These are phyloP conservation scores for Leptopilina drosophilae DNA, from an alignment of 2,888 invertebrate species.

Conservation along the genomic window DNA sequence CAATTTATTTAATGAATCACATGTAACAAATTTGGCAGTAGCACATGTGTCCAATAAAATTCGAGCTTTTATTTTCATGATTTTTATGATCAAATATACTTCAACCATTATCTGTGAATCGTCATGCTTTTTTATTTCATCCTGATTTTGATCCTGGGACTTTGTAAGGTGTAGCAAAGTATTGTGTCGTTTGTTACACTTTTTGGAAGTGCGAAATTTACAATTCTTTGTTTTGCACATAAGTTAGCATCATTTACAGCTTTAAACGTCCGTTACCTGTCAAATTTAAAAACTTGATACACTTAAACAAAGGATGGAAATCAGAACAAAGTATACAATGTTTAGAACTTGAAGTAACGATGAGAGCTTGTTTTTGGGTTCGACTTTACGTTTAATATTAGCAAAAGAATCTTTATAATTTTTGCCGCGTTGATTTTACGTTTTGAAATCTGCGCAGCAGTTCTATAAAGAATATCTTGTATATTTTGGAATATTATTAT, in stretches of 20 bases:
- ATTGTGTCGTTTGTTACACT: conserved; percentile 33
- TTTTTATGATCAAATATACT: neutral
- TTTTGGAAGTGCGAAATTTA: conserved; percentile 38
- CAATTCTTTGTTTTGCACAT: conserved; percentile 17
- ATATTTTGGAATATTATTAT: too few species aligned
- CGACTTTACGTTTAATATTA: neutral
- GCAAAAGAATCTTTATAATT: neutral
- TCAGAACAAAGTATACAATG: conserved; percentile 30
- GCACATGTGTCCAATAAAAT: conserved; percentile 1
- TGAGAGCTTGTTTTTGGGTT: neutral
- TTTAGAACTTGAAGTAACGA: neutral
- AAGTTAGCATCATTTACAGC: neutral
- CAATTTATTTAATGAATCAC: neutral
- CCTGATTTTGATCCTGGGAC: neutral
- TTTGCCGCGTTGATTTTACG: neutral
- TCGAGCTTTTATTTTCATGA: neutral
- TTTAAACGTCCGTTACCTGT: conserved; percentile 15
- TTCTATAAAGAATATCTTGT: conserved; percentile 38
- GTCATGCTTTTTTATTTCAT: neutral
- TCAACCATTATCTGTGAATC: neutral
- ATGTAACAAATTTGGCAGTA: neutral
- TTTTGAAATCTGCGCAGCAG: conserved; percentile 35
- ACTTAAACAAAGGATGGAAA: neutral
- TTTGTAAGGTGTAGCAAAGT: conserved; percentile 38
- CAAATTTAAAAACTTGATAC: conserved; percentile 28